phyloP scores from a whole-genome alignment of 2,797 vertebrate species.

The Varecia variegata region DNA sequence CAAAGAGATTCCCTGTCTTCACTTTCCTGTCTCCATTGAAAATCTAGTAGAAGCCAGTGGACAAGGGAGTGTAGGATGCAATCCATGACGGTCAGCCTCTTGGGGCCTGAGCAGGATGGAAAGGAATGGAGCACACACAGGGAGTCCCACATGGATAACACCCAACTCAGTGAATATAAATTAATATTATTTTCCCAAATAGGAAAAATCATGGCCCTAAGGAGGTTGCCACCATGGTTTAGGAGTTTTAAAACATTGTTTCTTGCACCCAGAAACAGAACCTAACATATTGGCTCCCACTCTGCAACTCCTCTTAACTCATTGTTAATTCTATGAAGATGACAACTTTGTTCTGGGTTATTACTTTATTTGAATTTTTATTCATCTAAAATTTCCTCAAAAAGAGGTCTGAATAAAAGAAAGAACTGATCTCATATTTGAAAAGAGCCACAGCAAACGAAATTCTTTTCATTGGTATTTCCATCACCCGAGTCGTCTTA shows the following conservation, averaged over 20 bases:
- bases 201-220: neutral
- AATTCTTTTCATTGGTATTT: neutral
- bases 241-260: neutral
- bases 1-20: neutral
- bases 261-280: neutral
- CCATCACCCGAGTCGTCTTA: neutral
- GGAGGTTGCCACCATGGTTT: neutral
- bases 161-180: neutral
- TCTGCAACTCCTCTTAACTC: neutral
- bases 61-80: neutral
- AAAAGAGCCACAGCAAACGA: neutral
- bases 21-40: neutral
- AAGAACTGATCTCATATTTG: neutral
- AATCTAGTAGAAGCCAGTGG: neutral
- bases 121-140: neutral
- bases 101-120: neutral
- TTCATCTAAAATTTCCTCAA: neutral
- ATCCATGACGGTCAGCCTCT: neutral
- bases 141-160: neutral
- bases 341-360: neutral
- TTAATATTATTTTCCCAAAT: neutral
- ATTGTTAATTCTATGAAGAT: neutral
- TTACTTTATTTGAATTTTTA: conserved; percentile 39
- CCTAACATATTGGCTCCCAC: neutral
- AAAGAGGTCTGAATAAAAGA: neutral